Evolutionary conservation across 2,797 vertebrate species (phyloP), one percentile per base, ranked within the genome.

Genomic region (Chromobotia macracanthus): DNA sequence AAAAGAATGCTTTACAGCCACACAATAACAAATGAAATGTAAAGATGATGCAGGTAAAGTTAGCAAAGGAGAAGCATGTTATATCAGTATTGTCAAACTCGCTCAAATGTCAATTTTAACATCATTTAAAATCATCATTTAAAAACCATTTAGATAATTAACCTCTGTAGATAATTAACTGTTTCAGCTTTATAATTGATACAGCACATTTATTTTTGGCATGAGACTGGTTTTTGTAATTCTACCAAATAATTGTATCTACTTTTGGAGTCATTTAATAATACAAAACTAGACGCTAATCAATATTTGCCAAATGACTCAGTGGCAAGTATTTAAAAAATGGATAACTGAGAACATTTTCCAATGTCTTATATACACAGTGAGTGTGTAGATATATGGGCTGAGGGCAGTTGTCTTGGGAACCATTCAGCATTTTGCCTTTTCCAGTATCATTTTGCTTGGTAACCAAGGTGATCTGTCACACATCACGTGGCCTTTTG

Each of bases 401-500:
- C 18, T 51, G 28, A 23, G 31, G 53, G 19, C 15, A 63, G 64
- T 53, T 68, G 55, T 78, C 56, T 70, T 35, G 48, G 46, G 25
- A 72, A 55, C 55, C 15, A 74, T 70, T 63, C 31, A 58, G 5
- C 31, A 19, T 55, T 72, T 78, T 70, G 61, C 41, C 61, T 61
- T 58, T 53, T 16, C 44, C 7, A 66, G 21, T 12, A 21, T n/a
- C 12, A 19, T 72, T 78, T 83, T 58, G 51, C 16, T 55, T 68
- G 28, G 75, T 80, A 73, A 69, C 72, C 76, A 83, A 74, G 67
- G 72, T 72, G 55, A 85, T 78, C 6, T 3, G 15, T 81, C 56
- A 77, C 48, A 77, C 21, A 38, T 68, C 25, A 41, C 35, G 19
- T 50, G 61, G 68, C 46, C 58, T 74, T 48, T 31, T 65, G 44